These are phyloP conservation scores for Centrocercus urophasianus DNA, from an alignment of 2,113 vertebrate genomes.

Conservation along the genomic window DNA sequence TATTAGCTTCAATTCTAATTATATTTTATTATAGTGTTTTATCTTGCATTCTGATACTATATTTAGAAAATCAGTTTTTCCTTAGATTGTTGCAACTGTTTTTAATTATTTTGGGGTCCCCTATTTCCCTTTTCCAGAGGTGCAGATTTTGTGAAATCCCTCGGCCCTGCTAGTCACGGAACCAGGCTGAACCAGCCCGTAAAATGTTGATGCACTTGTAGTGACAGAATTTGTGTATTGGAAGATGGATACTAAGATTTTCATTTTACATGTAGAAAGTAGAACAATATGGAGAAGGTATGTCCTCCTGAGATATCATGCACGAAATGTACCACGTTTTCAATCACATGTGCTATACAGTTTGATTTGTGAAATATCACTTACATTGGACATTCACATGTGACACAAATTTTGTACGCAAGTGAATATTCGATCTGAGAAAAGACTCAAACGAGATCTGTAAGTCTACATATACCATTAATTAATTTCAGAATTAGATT, in stretches of 20 bases:
- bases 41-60: no score
- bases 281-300: not conserved
- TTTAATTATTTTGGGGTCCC: no score
- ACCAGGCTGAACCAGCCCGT: no score
- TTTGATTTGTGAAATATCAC: not conserved
- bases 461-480: not conserved
- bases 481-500: not conserved
- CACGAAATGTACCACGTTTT: not conserved
- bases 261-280: not conserved
- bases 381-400: not conserved
- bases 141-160: no score
- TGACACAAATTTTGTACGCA: not conserved
- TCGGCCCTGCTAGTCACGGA: no score
- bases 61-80: no score
- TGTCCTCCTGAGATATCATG: not conserved
- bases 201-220: not conserved
- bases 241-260: not conserved
- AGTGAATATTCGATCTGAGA: not conserved
- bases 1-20: no score
- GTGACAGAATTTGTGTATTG: not conserved
- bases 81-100: no score
- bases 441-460: not conserved
- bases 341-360: fast-evolving
- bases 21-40: no score
- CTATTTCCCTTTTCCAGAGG: no score